Conservation (phyloP, 2,113 vertebrate genomes). For the Polypterus senegalus region DNA sequence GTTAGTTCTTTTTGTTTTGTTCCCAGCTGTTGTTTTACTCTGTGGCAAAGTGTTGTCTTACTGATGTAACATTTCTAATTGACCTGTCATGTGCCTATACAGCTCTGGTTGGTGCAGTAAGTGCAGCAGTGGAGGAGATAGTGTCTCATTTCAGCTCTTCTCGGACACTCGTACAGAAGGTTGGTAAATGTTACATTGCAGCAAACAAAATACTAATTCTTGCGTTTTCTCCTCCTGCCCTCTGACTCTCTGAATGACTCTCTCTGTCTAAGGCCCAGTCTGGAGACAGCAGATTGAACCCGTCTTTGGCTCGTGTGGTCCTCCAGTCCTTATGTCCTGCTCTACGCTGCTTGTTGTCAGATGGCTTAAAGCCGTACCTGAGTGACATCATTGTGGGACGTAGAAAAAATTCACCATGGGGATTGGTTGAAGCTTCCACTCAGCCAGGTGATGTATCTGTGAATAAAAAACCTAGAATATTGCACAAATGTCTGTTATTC, state of each 20-base stretch:
- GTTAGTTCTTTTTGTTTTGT: too few species aligned
- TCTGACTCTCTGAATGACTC: slow-evolving; percentile 26
- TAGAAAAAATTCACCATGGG: slow-evolving; percentile 77
- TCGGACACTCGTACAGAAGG: slow-evolving; percentile 86
- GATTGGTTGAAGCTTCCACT: slow-evolving; percentile 75
- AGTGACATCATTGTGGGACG: slow-evolving; percentile 87
- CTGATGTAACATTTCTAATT: too few species aligned
- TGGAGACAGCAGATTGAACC: slow-evolving; percentile 83
- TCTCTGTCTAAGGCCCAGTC: slow-evolving; percentile 63
- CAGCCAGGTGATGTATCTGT: slow-evolving; percentile 51
- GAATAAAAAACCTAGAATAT: background rate
- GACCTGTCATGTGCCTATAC: background rate
- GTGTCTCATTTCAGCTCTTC: slow-evolving; percentile 78
- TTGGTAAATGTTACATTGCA: slow-evolving; percentile 28
- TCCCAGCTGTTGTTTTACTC: too few species aligned
- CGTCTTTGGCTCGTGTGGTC: slow-evolving; percentile 75
- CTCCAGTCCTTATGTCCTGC: slow-evolving; percentile 81
- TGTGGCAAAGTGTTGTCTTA: too few species aligned
- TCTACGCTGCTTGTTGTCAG: slow-evolving; percentile 65
- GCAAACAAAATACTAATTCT: slow-evolving; percentile 8
- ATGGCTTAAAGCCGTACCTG: slow-evolving; percentile 83
- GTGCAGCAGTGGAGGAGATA: slow-evolving; percentile 76
- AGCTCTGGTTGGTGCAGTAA: slow-evolving; percentile 74
- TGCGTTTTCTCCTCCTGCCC: slow-evolving; percentile 21
- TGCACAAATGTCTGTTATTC: too few species aligned